These are phyloP conservation scores for Temnothorax longispinosus DNA, from an alignment of 1,140 invertebrate genomes.

Conservation along the genomic window DNA sequence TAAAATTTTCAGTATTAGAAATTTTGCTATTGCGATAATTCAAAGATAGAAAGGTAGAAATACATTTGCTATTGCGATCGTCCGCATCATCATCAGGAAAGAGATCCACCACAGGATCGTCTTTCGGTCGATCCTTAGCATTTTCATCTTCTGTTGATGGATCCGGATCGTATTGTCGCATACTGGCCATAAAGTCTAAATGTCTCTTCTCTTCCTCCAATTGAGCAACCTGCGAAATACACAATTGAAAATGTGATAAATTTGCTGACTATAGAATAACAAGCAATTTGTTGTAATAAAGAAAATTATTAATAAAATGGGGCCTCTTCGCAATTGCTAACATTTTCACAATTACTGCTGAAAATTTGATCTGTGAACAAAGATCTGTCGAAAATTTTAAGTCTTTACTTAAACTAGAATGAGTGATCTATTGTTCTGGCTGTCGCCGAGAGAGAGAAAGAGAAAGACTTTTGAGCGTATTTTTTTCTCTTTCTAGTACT, in stretches of 20 bases:
- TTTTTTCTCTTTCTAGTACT: too few relatives aligned
- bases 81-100: conserved; percentile 96
- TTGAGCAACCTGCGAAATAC: conserved; percentile 90
- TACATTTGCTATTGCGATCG: conserved; percentile 93
- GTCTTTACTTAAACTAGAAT: too few relatives aligned
- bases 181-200: conserved; percentile 98
- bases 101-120: conserved; percentile 94
- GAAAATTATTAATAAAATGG: neutral
- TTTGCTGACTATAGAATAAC: neutral
- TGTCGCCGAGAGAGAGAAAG: too few relatives aligned
- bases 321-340: neutral
- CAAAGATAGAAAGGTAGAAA: conserved; percentile 61
- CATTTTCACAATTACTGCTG: neutral
- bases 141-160: conserved; percentile 89
- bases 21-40: conserved; percentile 7
- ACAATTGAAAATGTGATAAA: neutral
- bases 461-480: too few relatives aligned
- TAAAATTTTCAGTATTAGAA: neutral
- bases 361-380: neutral
- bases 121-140: conserved; percentile 88
- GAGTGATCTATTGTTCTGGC: too few relatives aligned
- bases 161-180: conserved; percentile 97
- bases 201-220: conserved; percentile 99
- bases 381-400: too few relatives aligned
- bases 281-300: neutral